These are phyloP conservation scores for Phenganax stokvisi DNA, from an alignment of 92 coral and sea anemone genomes.

Conservation along the genomic window DNA sequence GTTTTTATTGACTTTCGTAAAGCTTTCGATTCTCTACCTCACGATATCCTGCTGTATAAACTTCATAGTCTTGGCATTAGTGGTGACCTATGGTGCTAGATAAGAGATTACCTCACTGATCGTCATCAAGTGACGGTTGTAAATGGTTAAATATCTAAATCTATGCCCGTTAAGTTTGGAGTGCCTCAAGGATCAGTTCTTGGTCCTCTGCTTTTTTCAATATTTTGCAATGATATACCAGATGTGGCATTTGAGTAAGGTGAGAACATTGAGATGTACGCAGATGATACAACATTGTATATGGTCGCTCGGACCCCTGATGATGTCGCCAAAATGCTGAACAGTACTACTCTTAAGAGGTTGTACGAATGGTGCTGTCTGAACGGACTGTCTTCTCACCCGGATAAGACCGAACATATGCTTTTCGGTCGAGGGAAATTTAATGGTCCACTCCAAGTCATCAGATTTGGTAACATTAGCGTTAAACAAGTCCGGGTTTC, in stretches of 20 bases:
- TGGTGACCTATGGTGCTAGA: slow-evolving; percentile 33
- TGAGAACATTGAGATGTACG: slow-evolving; percentile 39
- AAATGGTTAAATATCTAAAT: slow-evolving; percentile 20
- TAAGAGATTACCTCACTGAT: slow-evolving; percentile 23
- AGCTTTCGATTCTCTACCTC: slow-evolving; percentile 12
- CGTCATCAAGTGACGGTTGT: slow-evolving; percentile 22
- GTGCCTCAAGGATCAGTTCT: slow-evolving; percentile 48
- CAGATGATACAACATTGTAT: slow-evolving; percentile 43
- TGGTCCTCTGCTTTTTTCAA: slow-evolving; percentile 42
- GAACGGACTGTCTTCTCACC: too few species aligned
- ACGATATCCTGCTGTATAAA: slow-evolving; percentile 6
- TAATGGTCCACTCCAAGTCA: too few species aligned
- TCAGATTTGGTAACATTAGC: too few species aligned
- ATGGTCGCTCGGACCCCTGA: slow-evolving; percentile 23
- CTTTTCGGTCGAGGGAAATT: too few species aligned
- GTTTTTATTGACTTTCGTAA: slow-evolving; percentile 24
- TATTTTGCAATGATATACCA: slow-evolving; percentile 38
- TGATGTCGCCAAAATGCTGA: slow-evolving; percentile 23
- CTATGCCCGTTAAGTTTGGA: slow-evolving; percentile 34
- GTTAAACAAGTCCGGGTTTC: too few species aligned
- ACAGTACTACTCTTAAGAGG: background rate
- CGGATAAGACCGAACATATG: too few species aligned
- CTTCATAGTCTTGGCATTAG: background rate
- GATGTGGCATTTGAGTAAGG: background rate
- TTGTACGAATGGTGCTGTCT: slow-evolving; percentile 25